A percentile compares a stretch with the other conserved stretches of the same genome.
phyloP scores from a whole-genome alignment of 2,113 vertebrate species.

The Sinocyclocheilus anshuiensis region DNA sequence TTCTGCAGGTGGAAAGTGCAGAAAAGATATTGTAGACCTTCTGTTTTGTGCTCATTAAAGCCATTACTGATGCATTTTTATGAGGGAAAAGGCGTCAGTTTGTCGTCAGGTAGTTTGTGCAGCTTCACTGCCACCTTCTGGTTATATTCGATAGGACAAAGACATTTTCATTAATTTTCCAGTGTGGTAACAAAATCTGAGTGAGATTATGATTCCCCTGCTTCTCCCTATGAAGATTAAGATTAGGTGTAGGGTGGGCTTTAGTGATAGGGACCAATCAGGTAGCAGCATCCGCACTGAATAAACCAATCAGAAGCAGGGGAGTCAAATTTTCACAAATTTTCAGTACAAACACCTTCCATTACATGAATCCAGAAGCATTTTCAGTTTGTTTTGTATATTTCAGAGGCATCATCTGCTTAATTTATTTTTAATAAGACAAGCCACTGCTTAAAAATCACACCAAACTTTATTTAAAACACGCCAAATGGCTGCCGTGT shows the following conservation, averaged over 20 bases:
- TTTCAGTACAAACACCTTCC: too few relatives aligned
- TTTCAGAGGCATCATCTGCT: too few relatives aligned
- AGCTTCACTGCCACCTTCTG: slow-evolving; percentile 4
- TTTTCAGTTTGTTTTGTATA: too few relatives aligned
- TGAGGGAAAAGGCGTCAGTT: too few relatives aligned
- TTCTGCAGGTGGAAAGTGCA: background rate
- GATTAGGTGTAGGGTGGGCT: background rate
- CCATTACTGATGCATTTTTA: background rate
- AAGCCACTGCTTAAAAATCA: background rate
- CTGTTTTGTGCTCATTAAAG: background rate
- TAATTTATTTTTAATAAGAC: background rate
- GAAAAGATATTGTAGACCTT: background rate
- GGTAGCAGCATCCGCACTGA: background rate
- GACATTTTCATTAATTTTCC: background rate
- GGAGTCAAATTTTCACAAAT: too few relatives aligned
- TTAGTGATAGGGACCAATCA: background rate
- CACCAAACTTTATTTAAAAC: slow-evolving; percentile 27
- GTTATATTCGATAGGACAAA: background rate
- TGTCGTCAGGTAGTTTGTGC: background rate
- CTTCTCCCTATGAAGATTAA: background rate
- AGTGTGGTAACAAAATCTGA: background rate
- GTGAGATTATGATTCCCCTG: background rate
- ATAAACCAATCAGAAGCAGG: background rate
- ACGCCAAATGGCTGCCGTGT: background rate
- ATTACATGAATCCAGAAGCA: too few relatives aligned